These are phyloP conservation scores for Dinothrombium tinctorium DNA, from an alignment of 1,140 invertebrate species.

Conservation along the genomic window DNA sequence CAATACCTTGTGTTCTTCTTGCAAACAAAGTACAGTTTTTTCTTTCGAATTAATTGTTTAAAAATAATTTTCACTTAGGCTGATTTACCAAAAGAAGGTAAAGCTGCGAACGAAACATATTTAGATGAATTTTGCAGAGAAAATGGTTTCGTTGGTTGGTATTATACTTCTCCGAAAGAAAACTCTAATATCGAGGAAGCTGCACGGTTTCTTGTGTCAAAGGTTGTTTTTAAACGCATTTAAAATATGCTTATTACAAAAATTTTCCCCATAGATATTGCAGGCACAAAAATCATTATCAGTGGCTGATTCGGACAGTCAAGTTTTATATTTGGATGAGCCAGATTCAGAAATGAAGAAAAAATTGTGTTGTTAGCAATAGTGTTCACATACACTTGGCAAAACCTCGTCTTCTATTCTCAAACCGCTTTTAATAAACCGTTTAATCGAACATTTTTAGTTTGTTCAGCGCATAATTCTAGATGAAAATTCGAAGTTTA, in stretches of 20 bases:
- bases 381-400: no score
- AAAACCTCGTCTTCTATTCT: no score
- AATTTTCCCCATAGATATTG: slow-evolving; percentile 1
- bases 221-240: slow-evolving; percentile 18
- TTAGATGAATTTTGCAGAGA: slow-evolving; percentile 91
- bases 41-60: slow-evolving; percentile 1
- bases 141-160: slow-evolving; percentile 83
- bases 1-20: slow-evolving; percentile 8
- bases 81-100: slow-evolving; percentile 82
- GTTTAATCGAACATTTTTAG: no score
- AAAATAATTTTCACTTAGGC: slow-evolving; percentile 34
- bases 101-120: slow-evolving; percentile 49
- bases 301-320: neutral
- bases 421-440: no score
- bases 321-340: no score
- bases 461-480: no score
- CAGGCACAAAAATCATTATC: slow-evolving; percentile 4
- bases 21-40: slow-evolving; percentile 24
- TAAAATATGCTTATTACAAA: neutral
- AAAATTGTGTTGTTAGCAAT: no score
- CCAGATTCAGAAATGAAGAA: no score
- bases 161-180: slow-evolving; percentile 92
- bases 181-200: slow-evolving; percentile 95
- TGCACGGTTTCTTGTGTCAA: slow-evolving; percentile 52
- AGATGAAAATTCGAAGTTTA: no score